Percentiles rank a stretch among this genome's conserved stretches.
Evolutionary conservation across 1,140 invertebrate genomes (phyloP).

Genomic region (Ditylenchus dipsaci): DNA sequence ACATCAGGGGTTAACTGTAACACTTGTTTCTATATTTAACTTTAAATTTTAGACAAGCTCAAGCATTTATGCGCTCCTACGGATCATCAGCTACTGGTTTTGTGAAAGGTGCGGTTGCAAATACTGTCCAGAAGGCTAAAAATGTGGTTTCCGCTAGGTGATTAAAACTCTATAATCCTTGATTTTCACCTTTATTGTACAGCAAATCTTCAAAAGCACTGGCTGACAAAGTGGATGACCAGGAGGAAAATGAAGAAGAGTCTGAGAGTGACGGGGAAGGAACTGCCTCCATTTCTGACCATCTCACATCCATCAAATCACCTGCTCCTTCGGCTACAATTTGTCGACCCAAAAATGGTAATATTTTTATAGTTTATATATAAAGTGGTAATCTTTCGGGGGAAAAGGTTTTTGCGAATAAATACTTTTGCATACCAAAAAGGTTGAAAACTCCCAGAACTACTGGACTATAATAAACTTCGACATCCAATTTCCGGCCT

Average conservation of each 20-base stretch:
- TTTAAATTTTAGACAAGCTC: not conserved
- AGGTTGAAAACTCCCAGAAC: no score
- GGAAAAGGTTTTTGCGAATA: no score
- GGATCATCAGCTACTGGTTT: not conserved
- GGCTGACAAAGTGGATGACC: not conserved
- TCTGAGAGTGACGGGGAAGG: slow-evolving; percentile 31
- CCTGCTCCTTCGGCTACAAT: slow-evolving; percentile 24
- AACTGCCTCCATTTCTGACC: not conserved
- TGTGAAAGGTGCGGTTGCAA: not conserved
- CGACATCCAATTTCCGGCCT: no score
- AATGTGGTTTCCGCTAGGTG: not conserved
- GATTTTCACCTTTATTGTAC: not conserved
- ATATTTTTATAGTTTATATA: not conserved
- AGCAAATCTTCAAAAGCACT: not conserved
- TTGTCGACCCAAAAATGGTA: slow-evolving; percentile 47
- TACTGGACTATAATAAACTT: no score
- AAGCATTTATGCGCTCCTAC: not conserved
- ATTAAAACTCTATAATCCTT: not conserved
- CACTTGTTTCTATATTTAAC: no score
- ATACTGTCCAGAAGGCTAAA: not conserved
- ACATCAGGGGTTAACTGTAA: no score
- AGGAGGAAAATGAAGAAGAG: slow-evolving; percentile 10
- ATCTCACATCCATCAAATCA: not conserved
- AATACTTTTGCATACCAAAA: no score
- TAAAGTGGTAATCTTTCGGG: not conserved